Evolutionary conservation across 2,888 invertebrate species (phyloP).

Genomic region (Axea sp.): DNA sequence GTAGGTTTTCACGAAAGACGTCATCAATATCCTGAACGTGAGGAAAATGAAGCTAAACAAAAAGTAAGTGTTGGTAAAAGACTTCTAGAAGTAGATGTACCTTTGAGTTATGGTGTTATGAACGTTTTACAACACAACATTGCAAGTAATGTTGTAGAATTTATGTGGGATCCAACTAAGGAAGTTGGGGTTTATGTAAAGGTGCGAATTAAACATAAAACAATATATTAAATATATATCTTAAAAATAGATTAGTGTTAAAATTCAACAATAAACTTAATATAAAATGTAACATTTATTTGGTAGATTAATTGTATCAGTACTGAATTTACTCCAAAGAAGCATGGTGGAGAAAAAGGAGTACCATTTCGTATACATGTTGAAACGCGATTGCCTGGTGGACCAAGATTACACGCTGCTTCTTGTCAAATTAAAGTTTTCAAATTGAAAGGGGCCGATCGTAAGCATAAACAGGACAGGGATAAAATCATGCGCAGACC

Average conservation of each 20-base stretch:
- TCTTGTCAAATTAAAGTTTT: conserved; percentile 98
- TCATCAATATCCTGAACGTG: conserved; percentile 95
- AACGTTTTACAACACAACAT: conserved; percentile 88
- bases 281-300: too few relatives aligned
- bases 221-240: too few relatives aligned
- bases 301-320: conserved; percentile 93
- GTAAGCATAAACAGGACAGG: conserved; percentile 97
- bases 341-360: conserved; percentile 98
- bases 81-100: conserved; percentile 95
- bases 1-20: conserved; percentile 97
- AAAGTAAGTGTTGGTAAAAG: conserved; percentile 91
- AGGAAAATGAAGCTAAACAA: conserved; percentile 96
- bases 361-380: conserved; percentile 98
- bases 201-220: too few relatives aligned
- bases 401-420: conserved; percentile 90
- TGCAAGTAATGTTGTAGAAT: conserved; percentile 89
- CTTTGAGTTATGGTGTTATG: conserved; percentile 94
- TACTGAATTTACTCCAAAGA: conserved; percentile 98
- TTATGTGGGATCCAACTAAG: conserved; percentile 97
- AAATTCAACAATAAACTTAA: too few relatives aligned
- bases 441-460: conserved; percentile 97
- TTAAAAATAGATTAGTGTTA: too few relatives aligned
- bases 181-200: conserved; percentile 97
- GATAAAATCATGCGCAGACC: conserved; percentile 95
- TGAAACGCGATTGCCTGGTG: conserved; percentile 88